These are phyloP conservation scores for Botia kubotai DNA, from an alignment of 2,797 vertebrate genomes.

Conservation along the genomic window DNA sequence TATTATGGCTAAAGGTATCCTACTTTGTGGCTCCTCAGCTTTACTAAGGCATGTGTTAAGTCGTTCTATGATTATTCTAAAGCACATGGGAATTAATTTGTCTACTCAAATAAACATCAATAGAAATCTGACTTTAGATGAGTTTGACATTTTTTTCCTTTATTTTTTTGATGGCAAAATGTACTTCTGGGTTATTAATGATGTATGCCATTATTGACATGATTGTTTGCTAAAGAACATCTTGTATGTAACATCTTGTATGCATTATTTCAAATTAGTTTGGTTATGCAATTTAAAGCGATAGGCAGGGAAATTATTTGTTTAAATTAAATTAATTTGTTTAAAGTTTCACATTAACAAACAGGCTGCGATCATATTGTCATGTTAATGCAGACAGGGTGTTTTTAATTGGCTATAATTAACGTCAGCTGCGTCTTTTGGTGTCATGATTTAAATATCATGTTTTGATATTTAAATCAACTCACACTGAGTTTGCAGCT, in stretches of 20 bases:
- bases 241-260: too few relatives aligned
- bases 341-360: constrained; percentile 66
- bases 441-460: constrained; percentile 11
- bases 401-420: constrained; percentile 75
- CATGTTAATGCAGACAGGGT: constrained; percentile 73
- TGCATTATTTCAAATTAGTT: neutral
- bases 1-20: too few relatives aligned
- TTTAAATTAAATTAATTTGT: constrained; percentile 56
- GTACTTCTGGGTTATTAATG: neutral
- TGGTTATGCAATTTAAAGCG: constrained; percentile 63
- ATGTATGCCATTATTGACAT: neutral
- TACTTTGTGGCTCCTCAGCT: too few relatives aligned
- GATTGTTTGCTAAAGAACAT: neutral
- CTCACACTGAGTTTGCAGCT: constrained; percentile 39
- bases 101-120: neutral
- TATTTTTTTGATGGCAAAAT: neutral
- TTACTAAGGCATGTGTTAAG: too few relatives aligned
- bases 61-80: too few relatives aligned
- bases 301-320: constrained; percentile 68
- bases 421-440: constrained; percentile 70
- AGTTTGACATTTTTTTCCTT: neutral
- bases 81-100: constrained; percentile 20
- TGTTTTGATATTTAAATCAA: constrained; percentile 71
- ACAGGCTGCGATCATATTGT: constrained; percentile 69
- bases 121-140: neutral